Evolutionary conservation across 2,888 invertebrate genomes (phyloP), one percentile per base, ranked within the genome.

Genomic region (Isotomurus palustris): DNA sequence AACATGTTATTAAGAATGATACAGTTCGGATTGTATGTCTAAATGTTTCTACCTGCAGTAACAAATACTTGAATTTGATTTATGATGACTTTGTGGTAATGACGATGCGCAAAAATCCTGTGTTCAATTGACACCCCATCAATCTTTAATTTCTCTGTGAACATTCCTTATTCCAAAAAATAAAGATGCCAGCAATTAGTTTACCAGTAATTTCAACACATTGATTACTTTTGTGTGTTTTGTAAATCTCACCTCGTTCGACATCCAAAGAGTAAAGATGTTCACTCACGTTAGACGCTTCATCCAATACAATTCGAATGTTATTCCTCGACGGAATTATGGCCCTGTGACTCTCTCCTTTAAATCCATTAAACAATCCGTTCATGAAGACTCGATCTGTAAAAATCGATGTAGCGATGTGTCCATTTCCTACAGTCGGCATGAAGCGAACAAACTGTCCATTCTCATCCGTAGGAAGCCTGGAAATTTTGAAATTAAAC

Each of bases 381-480:
- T 71, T 71, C 67, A 71, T 66, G 57, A 43, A 70, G 5, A 71
- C 66, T 2, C 67, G 65, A 38, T 70, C 66, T 2, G 70, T 64
- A 45, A 62, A 65, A 8, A 71, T 43, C 5, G 65, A 64, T 1
- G 69, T 70, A 25, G 70, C 69, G 22, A 71, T 38, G 25, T 71
- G 70, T 8, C 71, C 71, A 53, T 71, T 71, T 8, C 70, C 71
- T 24, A 71, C 62, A 5, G 67, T 60, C 2, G 69, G 66, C 63
- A 67, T 67, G 50, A 65, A 64, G 2, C 67, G 48, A 1, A 65
- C 32, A 10, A 64, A 53, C 1, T 47, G 51, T 8, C 64, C 68
- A 48, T 62, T 17, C 14, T 60, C 61, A 35, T 66, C 62, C 12
- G 17, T 41, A 3, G 66, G 68, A 10, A 68, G 38, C 4, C 68